Percentiles rank a stretch among this genome's conserved stretches.
Evolutionary conservation across 2,888 invertebrate genomes (phyloP).

Genomic region (Dinocampus coccinellae): DNA sequence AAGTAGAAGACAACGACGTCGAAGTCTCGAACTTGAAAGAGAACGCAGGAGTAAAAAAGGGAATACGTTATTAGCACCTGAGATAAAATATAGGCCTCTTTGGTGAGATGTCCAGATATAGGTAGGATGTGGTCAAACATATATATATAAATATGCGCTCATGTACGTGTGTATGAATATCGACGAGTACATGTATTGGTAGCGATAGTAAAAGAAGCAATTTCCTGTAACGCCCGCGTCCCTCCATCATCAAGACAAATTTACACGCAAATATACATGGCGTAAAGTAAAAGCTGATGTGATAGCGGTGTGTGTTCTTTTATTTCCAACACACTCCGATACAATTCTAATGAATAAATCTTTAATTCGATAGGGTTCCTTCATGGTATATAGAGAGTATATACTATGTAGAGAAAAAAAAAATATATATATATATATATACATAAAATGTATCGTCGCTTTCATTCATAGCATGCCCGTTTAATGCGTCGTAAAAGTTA

Average conservation of each 20-base stretch:
- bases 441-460: conserved; percentile 17
- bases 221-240: conserved; percentile 37
- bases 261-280: conserved; percentile 25
- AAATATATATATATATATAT: neutral
- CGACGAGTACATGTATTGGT: conserved; percentile 21
- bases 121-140: neutral
- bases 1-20: conserved; percentile 33
- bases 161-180: neutral
- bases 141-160: neutral
- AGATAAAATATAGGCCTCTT: conserved; percentile 42
- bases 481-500: conserved; percentile 30
- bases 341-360: conserved; percentile 22
- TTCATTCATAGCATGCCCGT: conserved; percentile 12
- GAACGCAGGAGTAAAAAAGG: conserved; percentile 31
- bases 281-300: conserved; percentile 12
- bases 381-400: neutral
- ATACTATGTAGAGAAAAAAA: neutral
- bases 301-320: neutral
- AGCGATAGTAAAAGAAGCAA: conserved; percentile 40
- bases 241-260: conserved; percentile 25
- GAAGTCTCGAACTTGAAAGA: conserved; percentile 10
- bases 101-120: conserved; percentile 25
- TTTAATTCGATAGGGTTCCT: conserved; percentile 16
- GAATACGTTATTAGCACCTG: conserved; percentile 46
- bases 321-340: neutral